phyloP scores from a whole-genome alignment of 2,888 invertebrate genomes.

The Platerodrilus igneus region DNA sequence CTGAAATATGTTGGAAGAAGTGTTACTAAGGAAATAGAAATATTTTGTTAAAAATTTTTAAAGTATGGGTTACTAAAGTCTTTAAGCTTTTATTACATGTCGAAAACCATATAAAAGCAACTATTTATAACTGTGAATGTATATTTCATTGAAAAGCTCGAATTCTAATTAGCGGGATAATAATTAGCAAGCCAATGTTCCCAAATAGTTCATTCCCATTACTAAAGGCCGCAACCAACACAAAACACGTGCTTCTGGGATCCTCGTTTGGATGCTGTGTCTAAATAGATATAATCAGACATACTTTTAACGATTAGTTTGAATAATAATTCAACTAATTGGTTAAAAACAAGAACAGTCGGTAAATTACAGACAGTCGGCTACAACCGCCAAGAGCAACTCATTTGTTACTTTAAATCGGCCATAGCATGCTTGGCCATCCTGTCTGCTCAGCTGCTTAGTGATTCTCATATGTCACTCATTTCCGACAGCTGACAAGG shows the following conservation, averaged over 20 bases:
- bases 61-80: too few species aligned
- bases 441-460: conserved; percentile 50
- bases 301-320: conserved; percentile 38
- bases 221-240: too few species aligned
- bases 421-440: conserved; percentile 48
- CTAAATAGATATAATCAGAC: conserved; percentile 28
- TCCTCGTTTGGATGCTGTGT: conserved; percentile 12
- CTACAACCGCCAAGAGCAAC: conserved; percentile 45
- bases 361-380: conserved; percentile 42
- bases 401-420: conserved; percentile 50
- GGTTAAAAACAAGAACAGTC: conserved; percentile 45
- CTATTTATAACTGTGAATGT: too few species aligned
- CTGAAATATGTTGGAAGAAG: too few species aligned
- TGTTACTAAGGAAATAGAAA: too few species aligned
- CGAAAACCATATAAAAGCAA: too few species aligned
- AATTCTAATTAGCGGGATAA: too few species aligned
- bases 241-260: conserved; percentile 17
- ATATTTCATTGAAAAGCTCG: too few species aligned
- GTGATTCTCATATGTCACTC: conserved; percentile 50
- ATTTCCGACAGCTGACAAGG: conserved; percentile 46
- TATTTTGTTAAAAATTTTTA: too few species aligned
- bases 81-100: too few species aligned
- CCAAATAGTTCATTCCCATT: too few species aligned
- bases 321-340: conserved; percentile 49
- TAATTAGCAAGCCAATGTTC: too few species aligned